Conservation (phyloP, 1,140 invertebrate species). For the Polypedilum pembai region DNA sequence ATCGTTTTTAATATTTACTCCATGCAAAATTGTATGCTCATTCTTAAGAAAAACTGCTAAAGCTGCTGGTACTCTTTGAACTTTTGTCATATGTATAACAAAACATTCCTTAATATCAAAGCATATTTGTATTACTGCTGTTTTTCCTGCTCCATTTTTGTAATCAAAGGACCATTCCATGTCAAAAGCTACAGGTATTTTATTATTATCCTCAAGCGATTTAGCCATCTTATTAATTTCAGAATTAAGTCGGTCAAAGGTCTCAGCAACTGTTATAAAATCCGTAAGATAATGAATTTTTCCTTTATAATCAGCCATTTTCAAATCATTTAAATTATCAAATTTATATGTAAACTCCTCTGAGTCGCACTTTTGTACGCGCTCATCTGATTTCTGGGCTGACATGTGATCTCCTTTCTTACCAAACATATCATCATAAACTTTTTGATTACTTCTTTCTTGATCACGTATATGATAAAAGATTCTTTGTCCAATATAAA, state of each 20-base stretch:
- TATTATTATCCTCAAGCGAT: constrained; percentile 39
- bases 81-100: constrained; percentile 49
- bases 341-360: background rate
- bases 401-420: too few species aligned
- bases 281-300: constrained; percentile 47
- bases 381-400: too few species aligned
- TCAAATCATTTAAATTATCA: background rate
- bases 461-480: background rate
- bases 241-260: constrained; percentile 50
- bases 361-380: too few species aligned
- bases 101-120: constrained; percentile 47
- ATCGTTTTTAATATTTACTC: constrained; percentile 58
- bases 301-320: constrained; percentile 45
- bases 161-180: constrained; percentile 58
- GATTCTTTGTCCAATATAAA: too few species aligned
- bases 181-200: constrained; percentile 52
- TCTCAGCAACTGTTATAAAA: constrained; percentile 46
- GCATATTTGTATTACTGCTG: constrained; percentile 54
- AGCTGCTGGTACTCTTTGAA: constrained; percentile 50
- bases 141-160: constrained; percentile 52
- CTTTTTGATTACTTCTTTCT: background rate
- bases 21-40: constrained; percentile 52
- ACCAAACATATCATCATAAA: background rate
- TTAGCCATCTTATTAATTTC: constrained; percentile 44
- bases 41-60: constrained; percentile 49